Evolutionary conservation across 1,140 invertebrate genomes (phyloP).

Genomic region (Phortica variegata): DNA sequence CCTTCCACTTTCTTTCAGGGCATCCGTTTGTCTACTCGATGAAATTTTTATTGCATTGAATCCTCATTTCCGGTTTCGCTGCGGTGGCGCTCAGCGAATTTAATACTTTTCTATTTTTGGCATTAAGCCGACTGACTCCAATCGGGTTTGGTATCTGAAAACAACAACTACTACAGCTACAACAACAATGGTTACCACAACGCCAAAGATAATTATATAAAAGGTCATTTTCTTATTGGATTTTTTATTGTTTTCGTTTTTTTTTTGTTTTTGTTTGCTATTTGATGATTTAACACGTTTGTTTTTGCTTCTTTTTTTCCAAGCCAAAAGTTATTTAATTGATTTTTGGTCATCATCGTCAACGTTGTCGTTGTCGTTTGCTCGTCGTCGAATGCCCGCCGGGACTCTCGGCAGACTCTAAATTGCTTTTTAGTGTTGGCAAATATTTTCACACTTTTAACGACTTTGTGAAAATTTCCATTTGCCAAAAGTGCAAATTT

Average conservation of each 20-base stretch:
- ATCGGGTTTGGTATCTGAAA: constrained; percentile 1
- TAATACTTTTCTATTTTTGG: constrained; percentile 43
- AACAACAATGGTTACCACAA: constrained; percentile 16
- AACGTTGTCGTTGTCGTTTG: too few species aligned
- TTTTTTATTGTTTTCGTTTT: constrained; percentile 6
- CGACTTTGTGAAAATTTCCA: too few species aligned
- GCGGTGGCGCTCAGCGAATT: constrained; percentile 19
- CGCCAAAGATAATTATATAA: constrained; percentile 14
- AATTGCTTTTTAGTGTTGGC: too few species aligned
- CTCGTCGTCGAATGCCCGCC: too few species aligned
- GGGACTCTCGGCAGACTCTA: too few species aligned
- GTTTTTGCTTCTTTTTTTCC: constrained; percentile 11
- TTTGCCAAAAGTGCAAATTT: too few species aligned
- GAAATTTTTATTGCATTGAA: constrained; percentile 47
- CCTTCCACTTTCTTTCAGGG: neutral
- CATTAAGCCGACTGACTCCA: constrained; percentile 16
- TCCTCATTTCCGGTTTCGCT: constrained; percentile 34
- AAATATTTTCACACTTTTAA: too few species aligned
- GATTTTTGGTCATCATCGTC: too few species aligned
- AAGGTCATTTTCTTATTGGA: neutral
- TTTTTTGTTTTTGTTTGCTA: constrained; percentile 2
- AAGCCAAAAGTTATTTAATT: constrained; percentile 32
- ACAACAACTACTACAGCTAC: constrained; percentile 14
- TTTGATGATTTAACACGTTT: constrained; percentile 28
- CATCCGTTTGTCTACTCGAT: constrained; percentile 1